A percentile compares a stretch with the other conserved stretches of the same genome.
These are phyloP conservation scores for Gambusia affinis DNA, from an alignment of 2,113 vertebrate genomes.

Conservation along the genomic window DNA sequence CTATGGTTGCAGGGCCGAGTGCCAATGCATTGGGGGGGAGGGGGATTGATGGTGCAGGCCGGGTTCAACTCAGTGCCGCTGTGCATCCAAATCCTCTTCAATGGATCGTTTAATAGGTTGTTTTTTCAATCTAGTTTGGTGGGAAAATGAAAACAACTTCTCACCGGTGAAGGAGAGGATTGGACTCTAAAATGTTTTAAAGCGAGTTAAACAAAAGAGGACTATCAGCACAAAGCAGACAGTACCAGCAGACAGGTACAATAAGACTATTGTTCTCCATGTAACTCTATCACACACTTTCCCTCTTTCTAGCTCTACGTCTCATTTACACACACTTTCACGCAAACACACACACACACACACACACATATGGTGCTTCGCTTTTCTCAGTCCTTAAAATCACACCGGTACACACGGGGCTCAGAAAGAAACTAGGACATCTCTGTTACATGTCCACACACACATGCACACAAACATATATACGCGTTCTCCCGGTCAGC, in stretches of 20 bases:
- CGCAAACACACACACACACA: conserved; percentile 6
- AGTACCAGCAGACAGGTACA: conserved; percentile 63
- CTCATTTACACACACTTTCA: conserved; percentile 25
- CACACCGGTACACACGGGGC: conserved; percentile 1
- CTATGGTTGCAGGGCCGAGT: conserved; percentile 42
- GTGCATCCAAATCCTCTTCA: conserved; percentile 9
- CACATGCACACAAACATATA: not conserved
- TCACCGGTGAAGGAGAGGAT: not conserved
- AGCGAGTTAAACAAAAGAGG: not conserved
- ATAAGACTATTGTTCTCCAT: conserved; percentile 65
- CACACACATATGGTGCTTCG: conserved; percentile 8
- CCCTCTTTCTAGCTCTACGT: not conserved
- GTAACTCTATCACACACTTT: conserved; percentile 56
- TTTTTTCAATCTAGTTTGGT: not conserved
- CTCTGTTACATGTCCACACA: conserved; percentile 14
- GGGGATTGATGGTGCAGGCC: conserved; percentile 6
- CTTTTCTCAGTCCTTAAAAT: conserved; percentile 32
- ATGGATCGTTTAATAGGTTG: not conserved
- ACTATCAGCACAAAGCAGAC: conserved; percentile 21
- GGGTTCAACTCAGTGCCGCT: conserved; percentile 15
- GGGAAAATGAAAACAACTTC: not conserved
- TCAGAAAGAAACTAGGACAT: conserved; percentile 11
- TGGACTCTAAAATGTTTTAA: not conserved
- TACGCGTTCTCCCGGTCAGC: not conserved
- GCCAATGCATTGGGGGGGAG: conserved; percentile 30